These are phyloP conservation scores for Coptotermes formosanus DNA, from an alignment of 1,140 invertebrate species.

Conservation along the genomic window DNA sequence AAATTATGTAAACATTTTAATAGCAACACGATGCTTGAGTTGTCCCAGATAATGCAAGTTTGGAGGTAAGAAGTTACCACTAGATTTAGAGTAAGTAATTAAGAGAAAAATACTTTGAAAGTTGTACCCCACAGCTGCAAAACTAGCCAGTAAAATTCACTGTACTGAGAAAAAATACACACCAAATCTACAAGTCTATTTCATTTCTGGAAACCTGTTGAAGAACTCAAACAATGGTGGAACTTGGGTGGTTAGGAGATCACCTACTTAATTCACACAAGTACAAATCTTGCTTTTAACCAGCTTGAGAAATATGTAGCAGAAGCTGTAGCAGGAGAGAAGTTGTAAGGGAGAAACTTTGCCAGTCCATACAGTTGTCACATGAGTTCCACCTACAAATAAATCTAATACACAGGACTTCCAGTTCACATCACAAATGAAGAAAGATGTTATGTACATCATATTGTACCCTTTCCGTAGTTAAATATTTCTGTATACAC, in stretches of 20 bases:
- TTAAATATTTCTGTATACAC: neutral
- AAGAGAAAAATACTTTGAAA: too few relatives aligned
- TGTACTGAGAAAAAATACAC: too few relatives aligned
- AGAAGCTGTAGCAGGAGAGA: conserved; percentile 6
- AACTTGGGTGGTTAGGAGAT: neutral
- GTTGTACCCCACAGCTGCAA: too few relatives aligned
- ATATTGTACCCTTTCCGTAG: neutral
- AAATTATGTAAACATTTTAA: too few relatives aligned
- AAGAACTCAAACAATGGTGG: neutral
- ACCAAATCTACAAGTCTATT: too few relatives aligned
- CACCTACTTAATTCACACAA: neutral
- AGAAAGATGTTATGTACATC: neutral
- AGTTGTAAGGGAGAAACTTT: conserved; percentile 6
- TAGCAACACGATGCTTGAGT: too few relatives aligned
- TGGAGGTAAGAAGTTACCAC: too few relatives aligned
- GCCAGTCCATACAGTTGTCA: neutral
- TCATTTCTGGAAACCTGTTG: too few relatives aligned
- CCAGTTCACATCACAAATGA: neutral
- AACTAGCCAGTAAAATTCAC: too few relatives aligned
- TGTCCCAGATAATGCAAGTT: too few relatives aligned
- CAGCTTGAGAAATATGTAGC: neutral
- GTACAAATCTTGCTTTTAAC: conserved; percentile 3
- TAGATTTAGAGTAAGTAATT: too few relatives aligned
- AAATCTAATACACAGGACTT: neutral
- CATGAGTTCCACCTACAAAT: conserved; percentile 18